phyloP scores from a whole-genome alignment of 2,888 invertebrate genomes.

The Octonoba sinensis region DNA sequence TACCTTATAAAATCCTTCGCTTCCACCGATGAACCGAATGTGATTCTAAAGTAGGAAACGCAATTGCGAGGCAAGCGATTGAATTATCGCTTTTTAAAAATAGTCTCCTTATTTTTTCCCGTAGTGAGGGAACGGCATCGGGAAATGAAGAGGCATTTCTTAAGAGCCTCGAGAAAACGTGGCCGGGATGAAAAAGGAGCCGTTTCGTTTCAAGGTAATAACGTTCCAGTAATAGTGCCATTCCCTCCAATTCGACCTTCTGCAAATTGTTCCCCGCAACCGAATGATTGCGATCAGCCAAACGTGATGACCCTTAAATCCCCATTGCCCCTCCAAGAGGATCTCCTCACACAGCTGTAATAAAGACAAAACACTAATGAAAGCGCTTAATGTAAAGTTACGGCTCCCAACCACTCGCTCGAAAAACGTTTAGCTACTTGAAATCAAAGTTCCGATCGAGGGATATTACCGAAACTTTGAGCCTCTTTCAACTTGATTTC shows the following conservation, averaged over 20 bases:
- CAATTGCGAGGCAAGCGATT: too few relatives aligned
- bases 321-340: slow-evolving; percentile 14
- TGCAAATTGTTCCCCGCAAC: slow-evolving; percentile 50
- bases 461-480: too few relatives aligned
- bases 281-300: slow-evolving; percentile 42
- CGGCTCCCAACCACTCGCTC: slow-evolving; percentile 17
- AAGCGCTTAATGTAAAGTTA: slow-evolving; percentile 60
- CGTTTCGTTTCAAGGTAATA: slow-evolving; percentile 53
- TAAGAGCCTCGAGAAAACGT: slow-evolving; percentile 18
- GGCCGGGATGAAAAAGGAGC: slow-evolving; percentile 29
- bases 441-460: neutral
- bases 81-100: too few relatives aligned
- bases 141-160: slow-evolving; percentile 19
- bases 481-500: too few relatives aligned
- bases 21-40: too few relatives aligned
- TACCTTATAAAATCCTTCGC: too few relatives aligned
- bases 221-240: slow-evolving; percentile 37
- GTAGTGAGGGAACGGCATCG: too few relatives aligned
- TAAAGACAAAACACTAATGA: slow-evolving; percentile 59
- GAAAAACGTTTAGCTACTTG: slow-evolving; percentile 2
- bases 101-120: too few relatives aligned
- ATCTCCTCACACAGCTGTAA: slow-evolving; percentile 43
- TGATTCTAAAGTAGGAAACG: too few relatives aligned
- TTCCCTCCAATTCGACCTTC: slow-evolving; percentile 52
- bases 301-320: slow-evolving; percentile 24